phyloP scores from a whole-genome alignment of 2,797 vertebrate species.

The Simalia tracyae region DNA sequence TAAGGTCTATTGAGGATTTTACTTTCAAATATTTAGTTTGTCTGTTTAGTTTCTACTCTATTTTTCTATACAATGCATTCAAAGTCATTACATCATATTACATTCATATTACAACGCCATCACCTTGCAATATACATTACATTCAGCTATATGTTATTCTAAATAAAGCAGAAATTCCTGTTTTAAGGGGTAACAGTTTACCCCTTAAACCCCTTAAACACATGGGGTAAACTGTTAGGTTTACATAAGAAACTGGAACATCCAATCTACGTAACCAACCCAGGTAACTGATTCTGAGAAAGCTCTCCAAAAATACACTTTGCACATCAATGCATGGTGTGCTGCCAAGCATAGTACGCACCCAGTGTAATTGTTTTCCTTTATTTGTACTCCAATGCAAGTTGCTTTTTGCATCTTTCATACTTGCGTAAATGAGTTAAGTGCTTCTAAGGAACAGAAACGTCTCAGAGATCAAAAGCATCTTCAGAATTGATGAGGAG shows the following conservation, averaged over 20 bases:
- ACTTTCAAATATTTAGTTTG: too few relatives aligned
- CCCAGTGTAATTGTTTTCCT: background rate
- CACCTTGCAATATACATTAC: background rate
- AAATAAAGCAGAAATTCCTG: background rate
- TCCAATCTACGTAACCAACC: background rate
- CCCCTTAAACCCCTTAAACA: too few relatives aligned
- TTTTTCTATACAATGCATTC: background rate
- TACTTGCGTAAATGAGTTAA: background rate
- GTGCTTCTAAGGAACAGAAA: background rate
- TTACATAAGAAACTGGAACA: background rate
- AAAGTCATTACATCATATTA: background rate
- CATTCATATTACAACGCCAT: background rate
- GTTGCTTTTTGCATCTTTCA: background rate
- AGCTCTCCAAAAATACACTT: background rate
- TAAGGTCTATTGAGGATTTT: background rate
- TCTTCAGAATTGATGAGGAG: background rate
- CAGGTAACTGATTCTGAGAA: background rate
- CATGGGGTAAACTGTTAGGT: background rate
- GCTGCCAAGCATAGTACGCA: background rate
- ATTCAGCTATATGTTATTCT: background rate
- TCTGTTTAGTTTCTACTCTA: background rate
- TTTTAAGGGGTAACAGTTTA: too few relatives aligned
- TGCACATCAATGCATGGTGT: background rate
- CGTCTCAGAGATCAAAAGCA: background rate
- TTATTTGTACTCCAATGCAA: background rate